Base-by-base conservation (phyloP, 1,140 invertebrate species). In the Euschistus heros region DNA sequence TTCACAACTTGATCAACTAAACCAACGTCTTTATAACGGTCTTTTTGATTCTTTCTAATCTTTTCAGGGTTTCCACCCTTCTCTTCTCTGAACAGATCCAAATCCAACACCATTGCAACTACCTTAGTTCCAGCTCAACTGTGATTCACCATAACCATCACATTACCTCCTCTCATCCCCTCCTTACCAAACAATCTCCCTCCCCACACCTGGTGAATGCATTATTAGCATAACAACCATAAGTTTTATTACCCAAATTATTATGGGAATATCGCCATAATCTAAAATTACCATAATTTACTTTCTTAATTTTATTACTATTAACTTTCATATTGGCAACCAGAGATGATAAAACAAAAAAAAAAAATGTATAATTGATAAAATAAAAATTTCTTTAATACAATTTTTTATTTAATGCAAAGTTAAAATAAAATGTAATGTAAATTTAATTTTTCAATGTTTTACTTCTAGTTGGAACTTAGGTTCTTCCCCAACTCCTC, bases 51-150 rank as follows among this genome's bases (percentile, higher is more conserved):
- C 72, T 97, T 86, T 17, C 89, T 83, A 24, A 99, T 86, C 75
- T 90, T 87, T 15, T 93, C 86, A 0, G 93, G 91, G 77, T 94
- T 84, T 20, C 90, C 90, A 24, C 97, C 96, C 79, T 98, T 98
- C 70, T 99, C 96, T 2, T 84, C 81, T 50, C 97, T 88, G 75
- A 99, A 99, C 57, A 96, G 78, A 77, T 99, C 96, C 71, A 99
- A 82, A 79, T 99, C 95, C n/a, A 99, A 79, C 57, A 98, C 96
- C 97, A 99, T 99, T 6, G 7, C 33, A 44, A 10, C 6, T 42
- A 17, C 10, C 15, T 18, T 0, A 14, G 30, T n/a, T 37, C 30
- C 17, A 42, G 15, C 27, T 37, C 33, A 20, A 33, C 33, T 17
- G 17, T 3, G 30, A 8, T 0, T 37, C 5, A 37, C 6, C 59